Base-by-base conservation (phyloP, 1,140 invertebrate genomes). In the Anastatus disparis region DNA sequence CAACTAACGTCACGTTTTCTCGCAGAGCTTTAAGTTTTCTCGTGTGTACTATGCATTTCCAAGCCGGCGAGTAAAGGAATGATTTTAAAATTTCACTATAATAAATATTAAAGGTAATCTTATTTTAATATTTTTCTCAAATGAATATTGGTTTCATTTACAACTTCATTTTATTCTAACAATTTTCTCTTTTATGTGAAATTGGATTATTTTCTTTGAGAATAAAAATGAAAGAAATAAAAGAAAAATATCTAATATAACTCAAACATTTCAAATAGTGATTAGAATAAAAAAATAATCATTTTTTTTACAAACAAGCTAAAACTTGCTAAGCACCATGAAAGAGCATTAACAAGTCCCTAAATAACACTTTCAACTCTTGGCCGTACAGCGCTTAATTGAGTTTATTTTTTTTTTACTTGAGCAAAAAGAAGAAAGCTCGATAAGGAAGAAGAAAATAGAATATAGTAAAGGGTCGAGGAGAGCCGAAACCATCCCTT, bases 401-500 rank as follows among this genome's bases (percentile, higher is more conserved):
- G 55, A 66, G 46, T 62, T 69, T n/a, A n/a, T n/a, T n/a, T n/a
- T n/a, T n/a, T n/a, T 69, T 70, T 55, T 63, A 35, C 46, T 26
- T 27, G 40, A 27, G 55, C 44, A 38, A 61, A 27, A 50, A 29
- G 22, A 42, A 55, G 22, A 42, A 31, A 38, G 31, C 27, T 40
- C 29, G 38, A 50, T 20, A 68, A 53, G 48, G 52, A 53, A 17
- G 52, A 52, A 24, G 48, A 29, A 31, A 53, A 29, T n/a, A n/a
- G n/a, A n/a, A n/a, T n/a, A n/a, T n/a, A n/a, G n/a, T n/a, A n/a
- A n/a, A n/a, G n/a, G n/a, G n/a, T n/a, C n/a, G n/a, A 76, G 71
- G 73, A 22, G 74, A 72, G 40, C 29, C 8, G n/a, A 63, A 68
- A 44, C 35, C 24, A 52, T n/a, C 46, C 48, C 71, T 68, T 68